Conservation (phyloP, 2,113 vertebrate genomes). For the Beaufortia kweichowensis region DNA sequence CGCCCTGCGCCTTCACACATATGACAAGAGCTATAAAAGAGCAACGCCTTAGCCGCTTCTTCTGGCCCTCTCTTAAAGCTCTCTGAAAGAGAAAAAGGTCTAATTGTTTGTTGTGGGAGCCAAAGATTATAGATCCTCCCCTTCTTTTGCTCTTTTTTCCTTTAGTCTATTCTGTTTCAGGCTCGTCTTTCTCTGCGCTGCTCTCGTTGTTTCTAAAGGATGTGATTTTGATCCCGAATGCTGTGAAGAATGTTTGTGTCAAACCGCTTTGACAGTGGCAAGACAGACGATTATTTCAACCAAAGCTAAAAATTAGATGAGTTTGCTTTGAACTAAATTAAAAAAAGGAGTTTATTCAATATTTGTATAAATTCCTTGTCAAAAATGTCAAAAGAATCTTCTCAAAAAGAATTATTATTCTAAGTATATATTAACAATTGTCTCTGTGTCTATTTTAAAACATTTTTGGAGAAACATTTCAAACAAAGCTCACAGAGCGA, state of each 20-base stretch:
- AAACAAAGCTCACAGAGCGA: no score
- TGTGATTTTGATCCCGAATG: conserved; percentile 59
- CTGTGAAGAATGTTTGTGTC: conserved; percentile 63
- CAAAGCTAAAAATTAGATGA: background rate
- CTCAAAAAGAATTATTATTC: no score
- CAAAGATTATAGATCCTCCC: conserved; percentile 74
- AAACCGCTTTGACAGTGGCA: conserved; percentile 51
- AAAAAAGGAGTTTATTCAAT: no score
- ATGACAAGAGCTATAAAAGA: conserved; percentile 81
- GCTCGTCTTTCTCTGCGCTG: conserved; percentile 24
- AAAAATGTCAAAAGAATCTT: no score
- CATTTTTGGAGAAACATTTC: background rate
- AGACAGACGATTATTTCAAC: background rate
- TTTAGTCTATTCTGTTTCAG: conserved; percentile 34
- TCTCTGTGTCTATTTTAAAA: background rate
- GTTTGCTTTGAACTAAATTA: no score
- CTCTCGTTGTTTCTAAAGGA: conserved; percentile 66
- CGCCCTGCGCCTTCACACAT: conserved; percentile 72
- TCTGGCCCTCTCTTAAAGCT: conserved; percentile 51
- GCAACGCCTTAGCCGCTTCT: conserved; percentile 64
- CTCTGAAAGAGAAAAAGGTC: conserved; percentile 69
- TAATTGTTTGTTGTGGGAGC: conserved; percentile 84
- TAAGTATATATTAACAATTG: background rate
- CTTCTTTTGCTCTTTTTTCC: conserved; percentile 56
- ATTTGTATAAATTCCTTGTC: no score